Base-by-base conservation (phyloP, 2,113 vertebrate species). In the Cettia cetti region DNA sequence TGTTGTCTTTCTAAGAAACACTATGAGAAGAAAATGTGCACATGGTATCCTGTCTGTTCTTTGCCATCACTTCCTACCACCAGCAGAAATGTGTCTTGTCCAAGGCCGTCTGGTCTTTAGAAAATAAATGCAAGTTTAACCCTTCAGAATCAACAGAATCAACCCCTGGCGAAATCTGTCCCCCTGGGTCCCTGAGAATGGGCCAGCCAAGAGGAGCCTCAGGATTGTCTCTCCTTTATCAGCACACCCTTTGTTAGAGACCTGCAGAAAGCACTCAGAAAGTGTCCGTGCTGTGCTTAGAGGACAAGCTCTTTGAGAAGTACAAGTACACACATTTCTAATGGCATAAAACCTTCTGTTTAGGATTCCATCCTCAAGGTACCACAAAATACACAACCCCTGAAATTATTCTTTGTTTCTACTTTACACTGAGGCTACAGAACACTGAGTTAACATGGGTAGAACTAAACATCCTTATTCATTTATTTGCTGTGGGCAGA, bases 401-500 rank as follows among this genome's bases (percentile, higher is more conserved):
- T 70, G 66, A 91, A 96, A 96, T 75, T 59, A 92, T 88, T 60
- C 3, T 14, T 14, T 53, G 70, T 82, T 88, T 57, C 69, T 91
- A 3, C 86, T 98, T 97, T 92, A 91, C 66, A 77, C 90, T 82
- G 16, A 95, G 50, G 72, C 82, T 95, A 76, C 69, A 82, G 83
- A 91, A 52, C 68, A 83, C 92, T 76, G 39, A 85, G 82, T 78
- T 95, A 90, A 94, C 82, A 72, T 50, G 42, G 93, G 71, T 75
- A 86, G 93, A 77, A 90, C 85, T 78, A 93, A 97, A 90, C 85
- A 65, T 89, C 86, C 91, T 96, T 96, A 94, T 95, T 96, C 57
- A 89, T 94, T 93, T 96, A 57, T 92, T 96, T 95, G 95, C 95
- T 75, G 13, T 65, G 90, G 95, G 95, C 88, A 97, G 89, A 94